Percentiles rank a stretch among this genome's conserved stretches.
Conservation (phyloP, 2,888 invertebrate species). For the Hermaeophaga mercurialis region DNA sequence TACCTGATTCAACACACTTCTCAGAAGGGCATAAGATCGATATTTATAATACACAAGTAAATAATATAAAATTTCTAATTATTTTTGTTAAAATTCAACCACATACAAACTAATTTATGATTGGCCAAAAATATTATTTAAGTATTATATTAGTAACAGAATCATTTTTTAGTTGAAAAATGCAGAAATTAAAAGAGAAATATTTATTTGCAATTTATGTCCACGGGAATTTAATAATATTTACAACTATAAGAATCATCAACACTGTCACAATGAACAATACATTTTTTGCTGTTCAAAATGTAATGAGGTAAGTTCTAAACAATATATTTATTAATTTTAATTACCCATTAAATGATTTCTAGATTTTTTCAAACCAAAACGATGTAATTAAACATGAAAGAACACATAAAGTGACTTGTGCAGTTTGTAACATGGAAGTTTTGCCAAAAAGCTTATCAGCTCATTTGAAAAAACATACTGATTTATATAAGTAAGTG, state of each 20-base stretch:
- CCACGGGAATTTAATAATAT: slow-evolving; percentile 39
- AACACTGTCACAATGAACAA: slow-evolving; percentile 40
- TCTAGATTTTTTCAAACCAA: slow-evolving; percentile 38
- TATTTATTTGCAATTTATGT: too few relatives aligned
- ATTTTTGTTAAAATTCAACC: background rate
- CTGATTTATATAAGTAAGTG: slow-evolving; percentile 43
- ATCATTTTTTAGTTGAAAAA: too few relatives aligned
- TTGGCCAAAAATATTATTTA: too few relatives aligned
- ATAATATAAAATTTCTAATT: background rate
- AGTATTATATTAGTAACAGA: too few relatives aligned
- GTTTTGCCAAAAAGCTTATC: slow-evolving; percentile 43
- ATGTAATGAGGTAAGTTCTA: slow-evolving; percentile 38
- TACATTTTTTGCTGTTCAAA: slow-evolving; percentile 41
- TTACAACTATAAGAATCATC: slow-evolving; percentile 46
- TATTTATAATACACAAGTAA: slow-evolving; percentile 2
- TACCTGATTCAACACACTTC: background rate
- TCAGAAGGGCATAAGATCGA: slow-evolving; percentile 2
- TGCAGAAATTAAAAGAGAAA: too few relatives aligned
- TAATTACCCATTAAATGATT: slow-evolving; percentile 1
- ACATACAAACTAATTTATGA: too few relatives aligned
- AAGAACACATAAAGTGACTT: slow-evolving; percentile 41
- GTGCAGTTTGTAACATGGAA: slow-evolving; percentile 39
- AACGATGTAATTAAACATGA: slow-evolving; percentile 41
- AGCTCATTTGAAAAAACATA: slow-evolving; percentile 43
- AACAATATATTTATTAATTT: background rate